These are phyloP conservation scores for Chaetops frenatus DNA, from an alignment of 2,113 vertebrate species.

Conservation along the genomic window DNA sequence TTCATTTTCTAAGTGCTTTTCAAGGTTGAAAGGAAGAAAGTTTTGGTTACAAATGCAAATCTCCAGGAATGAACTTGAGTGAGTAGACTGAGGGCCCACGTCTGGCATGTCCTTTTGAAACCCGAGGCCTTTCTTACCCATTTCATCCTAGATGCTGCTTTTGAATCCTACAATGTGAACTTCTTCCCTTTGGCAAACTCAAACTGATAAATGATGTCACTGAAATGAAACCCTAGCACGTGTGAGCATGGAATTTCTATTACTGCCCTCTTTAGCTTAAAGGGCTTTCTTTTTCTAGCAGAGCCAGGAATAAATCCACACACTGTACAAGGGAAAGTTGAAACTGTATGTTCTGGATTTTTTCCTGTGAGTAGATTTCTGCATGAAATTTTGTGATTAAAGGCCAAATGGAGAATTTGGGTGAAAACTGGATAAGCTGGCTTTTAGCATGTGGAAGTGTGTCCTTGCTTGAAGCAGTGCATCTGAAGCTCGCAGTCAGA, in stretches of 20 bases:
- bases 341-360: background rate
- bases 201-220: constrained; percentile 12
- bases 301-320: background rate
- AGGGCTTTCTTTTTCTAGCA: background rate
- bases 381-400: background rate
- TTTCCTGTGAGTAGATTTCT: background rate
- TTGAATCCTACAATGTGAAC: background rate
- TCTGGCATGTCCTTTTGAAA: background rate
- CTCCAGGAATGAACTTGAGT: background rate
- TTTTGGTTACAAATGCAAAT: background rate
- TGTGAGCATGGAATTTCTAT: constrained; percentile 10
- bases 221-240: background rate
- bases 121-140: background rate
- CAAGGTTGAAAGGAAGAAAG: background rate
- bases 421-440: background rate
- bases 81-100: background rate
- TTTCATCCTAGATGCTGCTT: background rate
- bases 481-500: background rate
- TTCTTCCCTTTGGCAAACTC: constrained; percentile 4
- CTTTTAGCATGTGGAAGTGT: background rate
- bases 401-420: background rate
- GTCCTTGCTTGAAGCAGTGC: background rate
- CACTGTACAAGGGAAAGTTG: background rate
- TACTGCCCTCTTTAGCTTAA: background rate
- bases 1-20: constrained; percentile 33